Base-by-base conservation (phyloP, 2,113 vertebrate genomes). In the Neogobius melanostomus region DNA sequence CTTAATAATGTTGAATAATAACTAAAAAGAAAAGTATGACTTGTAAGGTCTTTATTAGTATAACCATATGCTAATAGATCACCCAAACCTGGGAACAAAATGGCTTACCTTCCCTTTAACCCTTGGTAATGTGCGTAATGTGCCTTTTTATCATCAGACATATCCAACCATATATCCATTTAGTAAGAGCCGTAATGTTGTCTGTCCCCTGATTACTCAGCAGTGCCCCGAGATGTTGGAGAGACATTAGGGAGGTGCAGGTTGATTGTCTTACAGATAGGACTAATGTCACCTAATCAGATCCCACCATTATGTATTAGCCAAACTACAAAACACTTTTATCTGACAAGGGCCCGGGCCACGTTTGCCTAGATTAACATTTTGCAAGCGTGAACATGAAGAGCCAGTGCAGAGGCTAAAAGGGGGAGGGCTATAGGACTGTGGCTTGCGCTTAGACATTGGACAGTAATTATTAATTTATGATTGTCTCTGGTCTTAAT, bases 401-500 rank as follows among this genome's bases (percentile, higher is more conserved):
- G 92, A 95, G 93, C 92, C 92, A n/a, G n/a, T 3, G 93, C 92
- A 88, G 92, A 92, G 94, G 91, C 92, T 92, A 94, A 42, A 36
- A 59, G 54, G 93, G 91, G 76, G 89, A 93, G 91, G 94, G 89
- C 93, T 93, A 90, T 66, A 92, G 94, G 91, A 93, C 91, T 90
- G 89, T 83, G 92, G 94, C 92, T 94, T 96, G 94, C 93, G 96
- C 96, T 96, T 98, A 98, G 95, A 97, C 96, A 97, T 96, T 96
- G 95, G 94, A 95, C 96, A 96, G 96, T 97, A 97, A 98, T 98
- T 98, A 98, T 98, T 98, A 98, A 98, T 98, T 98, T 98, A 98
- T 98, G 95, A 96, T 97, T 96, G 96, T 97, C 96, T 96, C 93
- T 96, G 94, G 96, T 96, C 96, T 97, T 98, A 98, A 98, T 98